Percentiles rank a stretch among this genome's conserved stretches.
phyloP scores from a whole-genome alignment of 2,113 vertebrate species.

The Aspiorhynchus laticeps region DNA sequence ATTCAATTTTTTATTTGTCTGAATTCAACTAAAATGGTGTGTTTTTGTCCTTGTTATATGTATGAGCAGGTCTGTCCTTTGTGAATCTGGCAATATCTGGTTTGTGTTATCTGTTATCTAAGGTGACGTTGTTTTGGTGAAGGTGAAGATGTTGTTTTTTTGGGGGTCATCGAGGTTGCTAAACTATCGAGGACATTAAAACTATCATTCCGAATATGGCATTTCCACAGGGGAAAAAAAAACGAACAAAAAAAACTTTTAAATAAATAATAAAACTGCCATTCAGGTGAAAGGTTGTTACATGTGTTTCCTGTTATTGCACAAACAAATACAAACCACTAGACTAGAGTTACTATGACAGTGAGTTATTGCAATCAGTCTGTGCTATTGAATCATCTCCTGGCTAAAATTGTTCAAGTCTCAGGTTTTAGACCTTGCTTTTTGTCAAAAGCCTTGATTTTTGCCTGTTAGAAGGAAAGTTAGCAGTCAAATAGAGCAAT shows the following conservation, averaged over 20 bases:
- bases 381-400: conserved; percentile 16
- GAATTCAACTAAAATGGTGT: background rate
- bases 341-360: background rate
- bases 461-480: background rate
- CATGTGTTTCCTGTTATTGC: background rate
- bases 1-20: background rate
- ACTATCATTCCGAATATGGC: background rate
- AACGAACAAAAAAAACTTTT: too few relatives aligned
- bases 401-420: background rate
- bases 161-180: conserved; percentile 1
- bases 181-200: conserved; percentile 3
- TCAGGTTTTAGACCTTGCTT: background rate
- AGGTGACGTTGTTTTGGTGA: conserved; percentile 1
- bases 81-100: background rate
- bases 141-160: conserved; percentile 1
- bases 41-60: background rate
- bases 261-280: background rate
- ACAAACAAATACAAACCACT: background rate
- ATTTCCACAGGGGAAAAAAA: background rate
- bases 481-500: background rate
- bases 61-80: background rate
- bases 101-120: background rate
- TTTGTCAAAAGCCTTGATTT: background rate
- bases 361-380: background rate
- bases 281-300: background rate